Base-by-base conservation (phyloP, 2,888 invertebrate species). In the Villa cingulata region DNA sequence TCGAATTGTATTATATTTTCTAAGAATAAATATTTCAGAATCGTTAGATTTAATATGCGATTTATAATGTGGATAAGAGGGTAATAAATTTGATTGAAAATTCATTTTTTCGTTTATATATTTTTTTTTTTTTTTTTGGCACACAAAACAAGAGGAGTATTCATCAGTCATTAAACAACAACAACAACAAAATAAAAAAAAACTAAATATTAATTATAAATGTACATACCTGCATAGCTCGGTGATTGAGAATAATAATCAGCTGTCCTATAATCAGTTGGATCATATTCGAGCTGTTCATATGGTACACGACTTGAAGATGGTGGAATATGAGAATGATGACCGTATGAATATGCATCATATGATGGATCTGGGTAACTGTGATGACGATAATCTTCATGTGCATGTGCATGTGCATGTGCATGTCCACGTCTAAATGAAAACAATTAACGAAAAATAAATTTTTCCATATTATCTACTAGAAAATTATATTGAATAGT, bases 161-260 rank as follows among this genome's bases (percentile, higher is more conserved):
- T n/a, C n/a, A n/a, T n/a, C n/a, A n/a, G n/a, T n/a, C n/a, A n/a
- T n/a, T n/a, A n/a, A n/a, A n/a, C n/a, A 23, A 23, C 23, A 23
- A 32, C 9, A 32, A 32, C 12, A 4, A 32, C 41, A 15, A 37
- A 23, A 18, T 34, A 27, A 34, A 39, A 29, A 41, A 41, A 41
- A 41, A 36, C 23, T 41, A 41, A 27, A 14, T 29, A 41, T 9
- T 37, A 37, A 37, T n/a, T 7, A 18, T 32, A 32, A 19, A 19
- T 40, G 20, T 41, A 50, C 48, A 51, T 51, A 68, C 68, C 66
- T 57, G 65, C 59, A 58, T 66, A 68, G 43, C 60, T 59, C 7
- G 67, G 61, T 37, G 68, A 63, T 53, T 68, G 66, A 49, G 65
- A 66, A 55, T 68, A 68, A 53, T 68, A 69, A 41, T 69, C 69